Conservation (phyloP, 2,113 vertebrate species). For the Nicator chloris region DNA sequence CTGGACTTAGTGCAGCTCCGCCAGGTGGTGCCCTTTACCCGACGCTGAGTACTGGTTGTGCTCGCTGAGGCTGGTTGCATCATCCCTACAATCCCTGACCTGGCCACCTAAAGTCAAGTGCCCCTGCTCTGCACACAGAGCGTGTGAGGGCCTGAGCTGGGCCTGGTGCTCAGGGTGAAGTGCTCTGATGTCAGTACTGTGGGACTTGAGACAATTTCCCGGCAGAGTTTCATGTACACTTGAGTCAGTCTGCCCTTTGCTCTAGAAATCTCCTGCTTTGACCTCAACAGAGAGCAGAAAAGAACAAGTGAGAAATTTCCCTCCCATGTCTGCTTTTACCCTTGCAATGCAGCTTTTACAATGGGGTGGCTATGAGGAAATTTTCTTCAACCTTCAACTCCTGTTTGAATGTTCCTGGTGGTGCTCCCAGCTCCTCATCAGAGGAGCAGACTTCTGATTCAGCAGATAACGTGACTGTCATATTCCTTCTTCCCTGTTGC, state of each 20-base stretch:
- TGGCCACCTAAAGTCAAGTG: fast-evolving
- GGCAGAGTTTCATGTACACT: background rate
- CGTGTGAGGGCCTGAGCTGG: background rate
- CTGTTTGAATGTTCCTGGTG: background rate
- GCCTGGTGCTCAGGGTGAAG: background rate
- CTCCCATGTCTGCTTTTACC: background rate
- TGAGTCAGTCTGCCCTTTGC: constrained; percentile 9
- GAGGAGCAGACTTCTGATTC: background rate
- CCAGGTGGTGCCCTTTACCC: background rate
- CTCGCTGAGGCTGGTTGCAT: background rate
- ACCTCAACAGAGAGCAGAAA: background rate
- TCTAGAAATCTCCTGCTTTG: background rate
- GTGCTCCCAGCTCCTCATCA: background rate
- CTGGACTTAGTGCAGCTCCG: background rate
- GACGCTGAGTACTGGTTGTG: background rate
- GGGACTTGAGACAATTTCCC: background rate
- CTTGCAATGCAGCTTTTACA: background rate
- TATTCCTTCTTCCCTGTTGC: background rate
- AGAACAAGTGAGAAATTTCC: background rate
- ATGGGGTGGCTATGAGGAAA: background rate
- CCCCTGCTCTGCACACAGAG: background rate
- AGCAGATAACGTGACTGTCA: background rate
- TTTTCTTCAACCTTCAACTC: background rate
- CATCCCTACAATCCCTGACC: background rate
- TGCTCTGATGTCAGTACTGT: background rate